Percentiles rank a stretch among this genome's conserved stretches.
Conservation (phyloP, 2,888 invertebrate genomes). For the Stenodema calcarata region DNA sequence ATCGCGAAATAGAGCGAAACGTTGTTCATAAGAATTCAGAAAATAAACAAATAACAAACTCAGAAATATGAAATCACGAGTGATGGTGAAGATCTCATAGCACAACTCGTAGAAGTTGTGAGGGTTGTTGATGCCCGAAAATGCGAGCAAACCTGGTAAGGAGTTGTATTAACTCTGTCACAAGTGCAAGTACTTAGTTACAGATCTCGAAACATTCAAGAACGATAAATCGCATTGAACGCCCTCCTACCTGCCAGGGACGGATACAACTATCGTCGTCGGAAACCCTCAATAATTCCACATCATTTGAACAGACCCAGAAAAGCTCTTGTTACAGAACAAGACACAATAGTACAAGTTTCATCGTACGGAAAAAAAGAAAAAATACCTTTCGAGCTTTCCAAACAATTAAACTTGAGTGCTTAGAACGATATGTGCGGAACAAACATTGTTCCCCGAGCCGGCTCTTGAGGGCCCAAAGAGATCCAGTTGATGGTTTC, state of each 20-base stretch:
- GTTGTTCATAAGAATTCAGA: too few relatives aligned
- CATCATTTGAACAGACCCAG: neutral
- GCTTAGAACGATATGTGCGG: neutral
- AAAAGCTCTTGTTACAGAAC: neutral
- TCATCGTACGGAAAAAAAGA: conserved; percentile 23
- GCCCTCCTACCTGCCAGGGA: neutral
- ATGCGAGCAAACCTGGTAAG: too few relatives aligned
- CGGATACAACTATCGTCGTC: neutral
- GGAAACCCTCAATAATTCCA: neutral
- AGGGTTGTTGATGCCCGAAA: too few relatives aligned
- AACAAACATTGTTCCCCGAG: neutral
- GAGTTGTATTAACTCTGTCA: too few relatives aligned
- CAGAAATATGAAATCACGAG: too few relatives aligned
- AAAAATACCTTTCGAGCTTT: conserved; percentile 12
- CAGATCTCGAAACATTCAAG: neutral
- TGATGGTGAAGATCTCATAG: too few relatives aligned
- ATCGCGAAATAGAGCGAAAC: too few relatives aligned
- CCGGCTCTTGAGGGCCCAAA: neutral
- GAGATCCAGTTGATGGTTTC: neutral
- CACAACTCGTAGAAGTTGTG: too few relatives aligned
- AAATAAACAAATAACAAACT: too few relatives aligned
- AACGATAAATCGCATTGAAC: neutral
- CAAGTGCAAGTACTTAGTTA: too few relatives aligned
- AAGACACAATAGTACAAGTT: neutral
- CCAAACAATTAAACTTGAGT: conserved; percentile 20